Evolutionary conservation across 2,113 vertebrate genomes (phyloP).

Genomic region (Diphyllodes magnificus): DNA sequence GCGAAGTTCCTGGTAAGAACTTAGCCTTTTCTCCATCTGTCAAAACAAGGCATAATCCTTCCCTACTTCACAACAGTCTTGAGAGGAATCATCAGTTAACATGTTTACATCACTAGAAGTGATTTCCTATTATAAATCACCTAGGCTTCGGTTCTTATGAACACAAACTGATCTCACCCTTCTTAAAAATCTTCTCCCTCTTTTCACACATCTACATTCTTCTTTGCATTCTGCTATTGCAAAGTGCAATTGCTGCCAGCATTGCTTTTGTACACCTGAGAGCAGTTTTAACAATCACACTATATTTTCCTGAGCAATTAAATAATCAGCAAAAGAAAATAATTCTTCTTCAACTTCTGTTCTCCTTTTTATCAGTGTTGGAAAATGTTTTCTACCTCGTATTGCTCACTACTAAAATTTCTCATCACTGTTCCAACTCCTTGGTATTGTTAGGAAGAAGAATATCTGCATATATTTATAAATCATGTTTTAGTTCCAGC

Average conservation of each 20-base stretch:
- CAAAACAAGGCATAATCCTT: conserved; percentile 32
- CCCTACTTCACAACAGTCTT: neutral
- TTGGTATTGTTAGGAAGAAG: neutral
- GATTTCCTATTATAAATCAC: conserved; percentile 11
- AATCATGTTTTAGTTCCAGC: neutral
- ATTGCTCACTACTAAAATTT: neutral
- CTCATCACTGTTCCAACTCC: neutral
- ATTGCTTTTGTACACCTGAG: neutral
- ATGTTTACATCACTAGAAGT: neutral
- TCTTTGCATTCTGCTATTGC: neutral
- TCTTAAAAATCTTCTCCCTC: neutral
- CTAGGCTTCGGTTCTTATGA: neutral
- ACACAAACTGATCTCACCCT: neutral
- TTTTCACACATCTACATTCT: neutral
- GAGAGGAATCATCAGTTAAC: neutral
- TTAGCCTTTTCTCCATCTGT: conserved; percentile 33
- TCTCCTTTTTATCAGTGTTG: neutral
- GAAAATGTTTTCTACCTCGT: neutral
- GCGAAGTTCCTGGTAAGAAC: conserved; percentile 21
- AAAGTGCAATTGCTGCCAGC: neutral
- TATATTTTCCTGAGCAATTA: neutral
- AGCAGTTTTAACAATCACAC: neutral
- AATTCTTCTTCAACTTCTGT: neutral
- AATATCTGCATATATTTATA: neutral
- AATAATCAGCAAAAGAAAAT: neutral